A percentile compares a stretch with the other conserved stretches of the same genome.
Evolutionary conservation across 2,888 invertebrate species (phyloP).

Genomic region (Apocheima hispidaria): DNA sequence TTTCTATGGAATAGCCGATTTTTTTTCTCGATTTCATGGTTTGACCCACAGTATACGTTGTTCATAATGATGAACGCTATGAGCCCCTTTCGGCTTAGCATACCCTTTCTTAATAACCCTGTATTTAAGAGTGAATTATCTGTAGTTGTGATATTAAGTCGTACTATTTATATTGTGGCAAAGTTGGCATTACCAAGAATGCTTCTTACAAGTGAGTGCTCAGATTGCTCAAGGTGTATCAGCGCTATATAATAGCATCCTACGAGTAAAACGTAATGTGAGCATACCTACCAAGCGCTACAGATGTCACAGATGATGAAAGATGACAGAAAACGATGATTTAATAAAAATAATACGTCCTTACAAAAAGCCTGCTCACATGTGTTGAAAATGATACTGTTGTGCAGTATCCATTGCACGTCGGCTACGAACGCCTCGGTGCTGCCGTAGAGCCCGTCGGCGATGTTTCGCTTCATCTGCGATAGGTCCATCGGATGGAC

Average conservation of each 20-base stretch:
- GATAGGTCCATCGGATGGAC: conserved; percentile 95
- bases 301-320: too few relatives aligned
- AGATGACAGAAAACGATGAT: conserved; percentile 30
- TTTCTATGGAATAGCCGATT: too few relatives aligned
- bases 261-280: not conserved
- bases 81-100: too few relatives aligned
- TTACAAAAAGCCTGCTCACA: conserved; percentile 85
- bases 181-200: too few relatives aligned
- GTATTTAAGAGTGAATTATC: too few relatives aligned
- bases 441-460: conserved; percentile 91
- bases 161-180: too few relatives aligned
- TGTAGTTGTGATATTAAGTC: too few relatives aligned
- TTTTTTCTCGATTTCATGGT: too few relatives aligned
- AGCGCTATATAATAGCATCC: not conserved
- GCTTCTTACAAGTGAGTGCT: too few relatives aligned
- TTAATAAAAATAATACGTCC: conserved; percentile 48
- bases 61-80: too few relatives aligned
- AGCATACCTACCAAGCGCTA: conserved; percentile 22
- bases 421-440: conserved; percentile 96
- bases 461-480: conserved; percentile 91
- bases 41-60: too few relatives aligned
- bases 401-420: conserved; percentile 97
- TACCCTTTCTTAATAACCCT: too few relatives aligned
- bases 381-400: conserved; percentile 96
- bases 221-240: not conserved